Evolutionary conservation across 2,888 invertebrate species (phyloP).

Genomic region (Acanthosoma haemorrhoidale): DNA sequence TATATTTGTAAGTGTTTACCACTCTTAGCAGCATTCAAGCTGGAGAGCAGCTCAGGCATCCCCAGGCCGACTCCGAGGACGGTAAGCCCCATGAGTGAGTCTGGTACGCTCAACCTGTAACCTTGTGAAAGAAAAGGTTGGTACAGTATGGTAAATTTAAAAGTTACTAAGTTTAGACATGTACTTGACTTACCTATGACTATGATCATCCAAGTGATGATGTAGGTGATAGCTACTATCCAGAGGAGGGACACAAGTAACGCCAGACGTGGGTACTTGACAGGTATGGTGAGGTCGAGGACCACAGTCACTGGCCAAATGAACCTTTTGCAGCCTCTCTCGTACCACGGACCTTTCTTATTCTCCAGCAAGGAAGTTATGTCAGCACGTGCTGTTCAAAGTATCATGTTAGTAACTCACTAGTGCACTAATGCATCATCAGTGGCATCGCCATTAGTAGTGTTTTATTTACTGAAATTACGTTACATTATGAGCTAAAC

Average conservation of each 20-base stretch:
- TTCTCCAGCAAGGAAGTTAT: no score
- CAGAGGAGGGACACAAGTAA: neutral
- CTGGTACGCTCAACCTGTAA: conserved; percentile 82
- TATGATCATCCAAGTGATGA: conserved; percentile 9
- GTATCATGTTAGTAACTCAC: no score
- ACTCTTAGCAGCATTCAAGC: conserved; percentile 86
- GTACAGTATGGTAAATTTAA: neutral
- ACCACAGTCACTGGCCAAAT: neutral
- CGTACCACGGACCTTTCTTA: no score
- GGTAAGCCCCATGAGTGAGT: conserved; percentile 90
- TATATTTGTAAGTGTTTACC: conserved; percentile 54
- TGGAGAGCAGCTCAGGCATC: conserved; percentile 89
- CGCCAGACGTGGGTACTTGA: neutral
- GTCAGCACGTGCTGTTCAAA: no score
- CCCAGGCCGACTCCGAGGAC: conserved; percentile 89
- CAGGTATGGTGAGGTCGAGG: neutral
- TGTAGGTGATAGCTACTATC: neutral
- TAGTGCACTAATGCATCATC: no score
- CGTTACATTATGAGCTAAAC: no score
- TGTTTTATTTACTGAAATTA: no score
- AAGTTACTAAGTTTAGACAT: neutral
- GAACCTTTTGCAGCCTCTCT: no score
- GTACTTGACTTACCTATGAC: neutral
- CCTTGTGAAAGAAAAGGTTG: conserved; percentile 50
- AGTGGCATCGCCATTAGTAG: no score